Evolutionary conservation across 2,888 invertebrate genomes (phyloP).

Genomic region (Athrips mouffetella): DNA sequence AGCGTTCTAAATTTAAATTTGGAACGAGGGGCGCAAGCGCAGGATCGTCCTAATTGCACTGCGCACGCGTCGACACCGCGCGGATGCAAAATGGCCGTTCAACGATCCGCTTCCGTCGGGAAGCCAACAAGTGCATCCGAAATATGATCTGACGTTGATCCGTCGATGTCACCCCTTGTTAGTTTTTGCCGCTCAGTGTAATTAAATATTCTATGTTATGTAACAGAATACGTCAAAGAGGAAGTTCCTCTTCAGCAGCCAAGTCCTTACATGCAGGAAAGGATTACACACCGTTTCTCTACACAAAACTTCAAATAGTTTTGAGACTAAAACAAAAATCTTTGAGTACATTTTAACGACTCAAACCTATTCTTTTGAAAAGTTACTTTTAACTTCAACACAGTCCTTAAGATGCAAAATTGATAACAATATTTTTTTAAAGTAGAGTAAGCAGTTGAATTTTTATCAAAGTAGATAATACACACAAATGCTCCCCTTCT

Average conservation of each 20-base stretch:
- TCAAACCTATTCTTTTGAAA: no score
- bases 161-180: slow-evolving; percentile 14
- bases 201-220: not conserved
- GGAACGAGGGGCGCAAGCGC: slow-evolving; percentile 25
- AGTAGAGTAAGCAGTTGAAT: no score
- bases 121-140: slow-evolving; percentile 56
- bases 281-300: no score
- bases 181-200: not conserved
- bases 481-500: slow-evolving; percentile 4
- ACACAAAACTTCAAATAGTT: no score
- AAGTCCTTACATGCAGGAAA: no score
- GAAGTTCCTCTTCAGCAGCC: no score
- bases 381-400: no score
- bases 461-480: no score
- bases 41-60: slow-evolving; percentile 34
- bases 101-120: slow-evolving; percentile 58
- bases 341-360: no score
- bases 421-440: no score
- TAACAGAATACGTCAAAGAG: not conserved
- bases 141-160: slow-evolving; percentile 24
- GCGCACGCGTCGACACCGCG: slow-evolving; percentile 43
- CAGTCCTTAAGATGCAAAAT: no score
- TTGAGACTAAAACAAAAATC: no score
- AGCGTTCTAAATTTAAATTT: slow-evolving; percentile 44
- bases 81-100: slow-evolving; percentile 54